Evolutionary conservation across 2,113 vertebrate genomes (phyloP).

Genomic region (Psephotus haematonotus): DNA sequence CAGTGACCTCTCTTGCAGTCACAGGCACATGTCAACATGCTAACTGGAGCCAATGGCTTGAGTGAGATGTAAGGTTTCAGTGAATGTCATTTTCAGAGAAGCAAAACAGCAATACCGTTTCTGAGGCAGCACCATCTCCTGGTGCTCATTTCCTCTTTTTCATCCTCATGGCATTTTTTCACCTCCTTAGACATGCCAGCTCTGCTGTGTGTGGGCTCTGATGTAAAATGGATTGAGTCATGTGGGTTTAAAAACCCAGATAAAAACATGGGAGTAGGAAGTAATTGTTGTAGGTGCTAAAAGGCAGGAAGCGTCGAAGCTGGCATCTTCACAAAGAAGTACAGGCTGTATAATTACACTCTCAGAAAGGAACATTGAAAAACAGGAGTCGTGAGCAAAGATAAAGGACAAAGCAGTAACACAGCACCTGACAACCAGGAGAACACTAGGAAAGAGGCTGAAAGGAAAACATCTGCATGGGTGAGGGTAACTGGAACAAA

Average conservation of each 20-base stretch:
- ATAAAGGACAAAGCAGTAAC: neutral
- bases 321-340: neutral
- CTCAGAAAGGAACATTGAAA: neutral
- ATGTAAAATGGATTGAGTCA: neutral
- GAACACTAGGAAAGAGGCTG: neutral
- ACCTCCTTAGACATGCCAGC: neutral
- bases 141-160: neutral
- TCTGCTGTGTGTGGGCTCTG: neutral
- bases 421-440: neutral
- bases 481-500: neutral
- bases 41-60: fast-evolving
- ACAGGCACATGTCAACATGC: neutral
- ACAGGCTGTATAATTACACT: neutral
- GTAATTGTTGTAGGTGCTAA: neutral
- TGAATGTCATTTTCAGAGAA: neutral
- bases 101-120: too few species aligned
- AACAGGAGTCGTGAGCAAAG: neutral
- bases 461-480: neutral
- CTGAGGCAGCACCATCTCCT: neutral
- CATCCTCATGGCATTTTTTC: neutral
- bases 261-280: neutral
- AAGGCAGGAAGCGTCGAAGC: neutral
- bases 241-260: neutral
- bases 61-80: neutral
- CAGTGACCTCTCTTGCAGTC: neutral